These are phyloP conservation scores for Drosophila kanekoi DNA, from an alignment of 2,888 invertebrate species.

Conservation along the genomic window DNA sequence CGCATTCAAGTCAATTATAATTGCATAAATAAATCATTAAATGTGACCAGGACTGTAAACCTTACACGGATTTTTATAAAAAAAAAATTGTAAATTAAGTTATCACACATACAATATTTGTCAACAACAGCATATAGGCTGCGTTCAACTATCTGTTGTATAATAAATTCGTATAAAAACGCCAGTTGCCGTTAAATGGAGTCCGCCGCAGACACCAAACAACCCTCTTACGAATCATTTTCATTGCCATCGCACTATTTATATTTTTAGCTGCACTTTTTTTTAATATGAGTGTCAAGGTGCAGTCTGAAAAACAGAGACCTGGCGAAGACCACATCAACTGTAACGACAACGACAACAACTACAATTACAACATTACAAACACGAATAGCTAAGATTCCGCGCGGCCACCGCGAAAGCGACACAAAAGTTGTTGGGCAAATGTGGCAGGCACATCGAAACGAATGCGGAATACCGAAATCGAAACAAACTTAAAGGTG, in stretches of 20 bases:
- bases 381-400: constrained; percentile 42
- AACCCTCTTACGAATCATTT: constrained; percentile 48
- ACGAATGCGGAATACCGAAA: constrained; percentile 34
- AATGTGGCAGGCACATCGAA: constrained; percentile 25
- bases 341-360: constrained; percentile 28
- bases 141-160: neutral
- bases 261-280: constrained; percentile 68
- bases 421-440: constrained; percentile 38
- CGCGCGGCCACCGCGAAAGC: constrained; percentile 38
- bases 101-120: too few relatives aligned
- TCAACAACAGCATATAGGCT: too few relatives aligned
- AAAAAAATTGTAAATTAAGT: too few relatives aligned
- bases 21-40: too few relatives aligned
- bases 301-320: constrained; percentile 59
- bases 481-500: constrained; percentile 21
- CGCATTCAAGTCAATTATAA: too few relatives aligned
- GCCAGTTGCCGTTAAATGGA: neutral
- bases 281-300: constrained; percentile 79
- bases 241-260: constrained; percentile 63
- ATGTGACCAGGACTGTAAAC: neutral
- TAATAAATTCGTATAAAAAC: constrained; percentile 44
- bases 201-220: constrained; percentile 9
- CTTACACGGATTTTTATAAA: too few relatives aligned
- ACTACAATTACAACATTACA: constrained; percentile 20
- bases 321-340: constrained; percentile 37